Base-by-base conservation (phyloP, 2,888 invertebrate species). In the Meloe dianella region DNA sequence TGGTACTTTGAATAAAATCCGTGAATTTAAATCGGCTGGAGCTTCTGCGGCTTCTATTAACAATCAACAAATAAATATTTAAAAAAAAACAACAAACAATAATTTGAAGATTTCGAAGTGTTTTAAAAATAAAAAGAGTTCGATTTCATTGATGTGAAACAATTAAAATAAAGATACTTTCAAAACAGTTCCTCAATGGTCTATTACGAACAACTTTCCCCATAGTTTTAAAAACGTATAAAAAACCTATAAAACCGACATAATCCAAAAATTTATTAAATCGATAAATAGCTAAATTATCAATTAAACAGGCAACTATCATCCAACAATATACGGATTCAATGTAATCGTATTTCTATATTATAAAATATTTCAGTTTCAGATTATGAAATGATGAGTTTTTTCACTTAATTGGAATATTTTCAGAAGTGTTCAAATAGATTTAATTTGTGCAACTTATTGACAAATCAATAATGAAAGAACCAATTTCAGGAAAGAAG, bases 21-120 rank as follows among this genome's bases (percentile, higher is more conserved):
- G 87, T 73, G 87, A 84, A 62, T 78, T 85, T 71, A 91, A 82
- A 82, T 91, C 89, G 47, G 90, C 90, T 32, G 88, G 88, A 47
- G 85, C 84, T 75, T 86, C 85, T 65, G 86, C 86, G 77, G 86
- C 86, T 80, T 89, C 89, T 90, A 8, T 20, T 20, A 29, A 84
- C 84, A 70, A 61, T n/a, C 57, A 71, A 71, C n/a, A n/a, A n/a
- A n/a, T n/a, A n/a, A n/a, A n/a, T n/a, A n/a, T n/a, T n/a, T 64
- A 61, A 69, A 73, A 66, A 56, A 10, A 64, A 64, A 20, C 51
- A 22, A 2, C n/a, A n/a, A 27, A 54, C 12, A 12, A 10, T 3
- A 12, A 54, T 14, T n/a, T 6, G 14, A 22, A 24, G 12, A 27
- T 14, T 24, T 24, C 6, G 3, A n/a, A n/a, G n/a, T n/a, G n/a